Evolutionary conservation across 2,113 vertebrate species (phyloP).

Genomic region (Dipodomys stephensi): DNA sequence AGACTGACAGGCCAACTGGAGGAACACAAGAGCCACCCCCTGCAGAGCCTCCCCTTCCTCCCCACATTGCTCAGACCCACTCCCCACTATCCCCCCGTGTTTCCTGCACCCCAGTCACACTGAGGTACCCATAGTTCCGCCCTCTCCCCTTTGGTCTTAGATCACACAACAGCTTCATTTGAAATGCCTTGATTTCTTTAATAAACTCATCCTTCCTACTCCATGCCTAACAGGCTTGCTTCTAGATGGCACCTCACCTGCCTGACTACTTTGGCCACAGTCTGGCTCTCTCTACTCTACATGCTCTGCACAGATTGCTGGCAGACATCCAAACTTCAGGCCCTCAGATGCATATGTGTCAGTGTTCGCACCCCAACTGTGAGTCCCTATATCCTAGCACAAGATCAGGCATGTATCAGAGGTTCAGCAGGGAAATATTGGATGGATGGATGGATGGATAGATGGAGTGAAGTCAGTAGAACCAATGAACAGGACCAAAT

Average conservation of each 20-base stretch:
- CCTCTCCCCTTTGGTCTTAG: neutral
- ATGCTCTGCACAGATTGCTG: neutral
- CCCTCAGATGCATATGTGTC: neutral
- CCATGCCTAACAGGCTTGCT: neutral
- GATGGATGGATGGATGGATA: neutral
- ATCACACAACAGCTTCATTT: neutral
- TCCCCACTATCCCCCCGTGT: neutral
- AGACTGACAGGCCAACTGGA: neutral
- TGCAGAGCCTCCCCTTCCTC: neutral
- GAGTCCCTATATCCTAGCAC: neutral
- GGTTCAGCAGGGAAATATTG: neutral
- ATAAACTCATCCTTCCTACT: neutral
- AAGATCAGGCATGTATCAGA: neutral
- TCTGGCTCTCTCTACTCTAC: neutral
- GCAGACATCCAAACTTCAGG: neutral
- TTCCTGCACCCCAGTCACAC: neutral
- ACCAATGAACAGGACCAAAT: neutral
- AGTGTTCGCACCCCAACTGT: neutral
- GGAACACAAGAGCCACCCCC: neutral
- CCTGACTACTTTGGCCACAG: neutral
- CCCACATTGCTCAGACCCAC: neutral
- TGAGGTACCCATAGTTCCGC: neutral
- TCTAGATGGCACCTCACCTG: neutral
- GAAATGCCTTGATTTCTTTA: neutral
- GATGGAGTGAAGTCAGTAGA: neutral